phyloP scores from a whole-genome alignment of 1,140 invertebrate species.

The Bombus sylvicola region DNA sequence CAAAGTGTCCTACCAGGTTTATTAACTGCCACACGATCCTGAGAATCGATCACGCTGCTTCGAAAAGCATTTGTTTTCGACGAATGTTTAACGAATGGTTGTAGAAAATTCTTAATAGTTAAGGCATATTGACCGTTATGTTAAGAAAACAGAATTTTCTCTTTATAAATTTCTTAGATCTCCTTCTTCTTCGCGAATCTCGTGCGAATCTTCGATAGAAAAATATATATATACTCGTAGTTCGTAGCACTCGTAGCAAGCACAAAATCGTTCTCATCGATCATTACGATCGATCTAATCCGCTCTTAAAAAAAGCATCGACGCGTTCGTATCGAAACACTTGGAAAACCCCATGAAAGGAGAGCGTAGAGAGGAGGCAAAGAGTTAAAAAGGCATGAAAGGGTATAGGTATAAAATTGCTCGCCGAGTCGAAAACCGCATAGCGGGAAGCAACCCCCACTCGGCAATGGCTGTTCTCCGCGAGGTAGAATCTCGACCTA shows the following conservation, averaged over 20 bases:
- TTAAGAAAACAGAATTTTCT: neutral
- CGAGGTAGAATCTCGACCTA: slow-evolving; percentile 63
- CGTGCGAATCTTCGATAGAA: neutral
- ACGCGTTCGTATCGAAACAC: neutral
- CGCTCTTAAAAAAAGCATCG: neutral
- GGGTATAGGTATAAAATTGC: slow-evolving; percentile 7
- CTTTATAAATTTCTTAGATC: neutral
- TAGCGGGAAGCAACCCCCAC: slow-evolving; percentile 17
- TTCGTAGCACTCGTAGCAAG: too few species aligned
- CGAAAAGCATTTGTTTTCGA: neutral
- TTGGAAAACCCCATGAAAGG: neutral
- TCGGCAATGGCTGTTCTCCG: neutral
- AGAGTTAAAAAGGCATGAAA: neutral
- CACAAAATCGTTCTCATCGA: neutral
- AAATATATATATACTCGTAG: too few species aligned
- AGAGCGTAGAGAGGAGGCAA: neutral
- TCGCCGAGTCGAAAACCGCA: slow-evolving; percentile 17
- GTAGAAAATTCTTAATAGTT: neutral
- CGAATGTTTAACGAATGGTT: neutral
- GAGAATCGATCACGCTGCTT: neutral
- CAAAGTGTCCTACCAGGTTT: neutral
- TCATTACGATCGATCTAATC: neutral
- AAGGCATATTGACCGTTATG: neutral
- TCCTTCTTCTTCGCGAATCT: neutral
- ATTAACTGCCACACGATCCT: neutral